These are phyloP conservation scores for Syngnathus scovelli DNA, from an alignment of 2,113 vertebrate species.

Conservation along the genomic window DNA sequence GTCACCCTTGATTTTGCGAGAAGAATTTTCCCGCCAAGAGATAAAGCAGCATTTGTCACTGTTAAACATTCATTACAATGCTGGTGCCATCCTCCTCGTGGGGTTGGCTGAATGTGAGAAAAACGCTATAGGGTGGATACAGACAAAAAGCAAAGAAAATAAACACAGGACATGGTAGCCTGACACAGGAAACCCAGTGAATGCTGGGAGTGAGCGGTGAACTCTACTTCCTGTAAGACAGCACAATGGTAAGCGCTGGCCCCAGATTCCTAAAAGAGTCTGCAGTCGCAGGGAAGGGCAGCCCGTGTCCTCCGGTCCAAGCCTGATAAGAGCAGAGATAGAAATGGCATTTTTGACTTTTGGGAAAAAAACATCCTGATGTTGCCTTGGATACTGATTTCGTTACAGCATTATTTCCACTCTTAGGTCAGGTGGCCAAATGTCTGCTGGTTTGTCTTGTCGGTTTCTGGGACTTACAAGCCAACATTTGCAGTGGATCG, in stretches of 20 bases:
- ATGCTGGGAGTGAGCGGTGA: slow-evolving; percentile 74
- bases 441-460: not conserved
- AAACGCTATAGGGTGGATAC: slow-evolving; percentile 62
- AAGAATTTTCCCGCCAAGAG: slow-evolving; percentile 23
- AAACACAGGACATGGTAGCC: slow-evolving; percentile 76
- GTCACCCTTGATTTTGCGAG: slow-evolving; percentile 20
- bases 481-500: slow-evolving; percentile 2
- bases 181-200: slow-evolving; percentile 79
- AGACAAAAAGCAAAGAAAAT: slow-evolving; percentile 73
- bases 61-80: slow-evolving; percentile 28
- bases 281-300: slow-evolving; percentile 64
- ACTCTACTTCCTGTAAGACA: slow-evolving; percentile 71
- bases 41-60: slow-evolving; percentile 35
- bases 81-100: slow-evolving; percentile 63
- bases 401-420: slow-evolving; percentile 16
- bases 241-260: slow-evolving; percentile 71
- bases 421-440: not conserved
- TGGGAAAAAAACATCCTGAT: slow-evolving; percentile 47
- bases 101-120: slow-evolving; percentile 48
- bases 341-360: slow-evolving; percentile 55
- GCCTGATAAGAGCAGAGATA: slow-evolving; percentile 69
- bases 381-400: slow-evolving; percentile 49
- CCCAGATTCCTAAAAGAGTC: slow-evolving; percentile 64
- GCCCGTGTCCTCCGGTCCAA: slow-evolving; percentile 58
- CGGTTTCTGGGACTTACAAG: slow-evolving; percentile 10